These are phyloP conservation scores for Monarcha castaneiventris DNA, from an alignment of 2,113 vertebrate species.

Conservation along the genomic window DNA sequence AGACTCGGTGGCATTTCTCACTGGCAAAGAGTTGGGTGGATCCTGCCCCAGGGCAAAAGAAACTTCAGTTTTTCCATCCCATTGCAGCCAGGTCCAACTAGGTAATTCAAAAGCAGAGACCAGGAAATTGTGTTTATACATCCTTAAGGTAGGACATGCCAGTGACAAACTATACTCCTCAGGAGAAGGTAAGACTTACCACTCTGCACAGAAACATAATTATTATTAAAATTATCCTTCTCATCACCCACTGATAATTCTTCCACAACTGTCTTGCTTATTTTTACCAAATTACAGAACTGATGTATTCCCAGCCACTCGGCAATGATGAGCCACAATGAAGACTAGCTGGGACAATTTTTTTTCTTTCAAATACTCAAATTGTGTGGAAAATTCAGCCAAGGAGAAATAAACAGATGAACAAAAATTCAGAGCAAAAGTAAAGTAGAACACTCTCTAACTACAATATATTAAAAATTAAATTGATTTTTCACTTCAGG, in stretches of 20 bases:
- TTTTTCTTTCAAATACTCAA: neutral
- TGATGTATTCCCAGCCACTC: neutral
- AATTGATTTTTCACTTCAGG: neutral
- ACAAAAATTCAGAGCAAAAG: neutral
- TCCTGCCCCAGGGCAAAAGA: neutral
- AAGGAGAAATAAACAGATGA: neutral
- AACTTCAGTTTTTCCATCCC: slow-evolving; percentile 16
- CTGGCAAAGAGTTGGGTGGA: neutral
- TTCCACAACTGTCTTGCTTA: neutral
- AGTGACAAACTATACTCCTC: neutral
- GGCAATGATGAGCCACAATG: neutral
- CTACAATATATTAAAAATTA: neutral
- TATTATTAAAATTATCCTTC: neutral
- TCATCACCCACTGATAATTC: neutral
- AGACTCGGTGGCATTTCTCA: neutral
- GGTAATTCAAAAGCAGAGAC: slow-evolving; percentile 4
- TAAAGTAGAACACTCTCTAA: neutral
- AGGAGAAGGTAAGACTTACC: neutral
- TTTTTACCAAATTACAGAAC: slow-evolving; percentile 10
- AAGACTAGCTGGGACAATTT: neutral
- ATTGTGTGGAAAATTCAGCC: slow-evolving; percentile 7
- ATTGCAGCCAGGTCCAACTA: slow-evolving; percentile 2
- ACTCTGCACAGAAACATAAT: neutral
- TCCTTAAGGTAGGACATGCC: neutral
- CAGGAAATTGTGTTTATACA: neutral